phyloP scores from a whole-genome alignment of 2,888 invertebrate genomes.

The Drosophila helvetica region DNA sequence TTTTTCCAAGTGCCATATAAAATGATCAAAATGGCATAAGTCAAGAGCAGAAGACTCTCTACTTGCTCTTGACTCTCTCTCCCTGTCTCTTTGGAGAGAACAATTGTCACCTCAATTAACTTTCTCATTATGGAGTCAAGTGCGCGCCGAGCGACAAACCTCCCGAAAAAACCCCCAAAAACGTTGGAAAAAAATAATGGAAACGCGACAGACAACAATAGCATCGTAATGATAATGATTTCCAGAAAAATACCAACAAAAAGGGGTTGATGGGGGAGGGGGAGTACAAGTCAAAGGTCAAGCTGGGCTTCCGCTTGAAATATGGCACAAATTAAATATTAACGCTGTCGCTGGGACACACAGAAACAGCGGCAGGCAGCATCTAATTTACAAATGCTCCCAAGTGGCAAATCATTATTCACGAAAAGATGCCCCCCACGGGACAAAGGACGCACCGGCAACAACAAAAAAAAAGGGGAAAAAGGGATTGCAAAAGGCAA shows the following conservation, averaged over 20 bases:
- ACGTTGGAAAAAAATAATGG: constrained; percentile 32
- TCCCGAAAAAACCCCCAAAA: constrained; percentile 27
- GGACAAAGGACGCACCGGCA: constrained; percentile 39
- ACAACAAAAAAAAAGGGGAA: neutral
- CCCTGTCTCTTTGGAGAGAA: constrained; percentile 37
- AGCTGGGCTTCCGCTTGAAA: constrained; percentile 62
- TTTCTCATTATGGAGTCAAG: constrained; percentile 70
- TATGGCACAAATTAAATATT: constrained; percentile 73
- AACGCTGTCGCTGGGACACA: constrained; percentile 58
- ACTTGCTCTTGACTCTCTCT: neutral
- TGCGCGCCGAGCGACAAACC: constrained; percentile 41
- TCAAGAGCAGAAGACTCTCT: constrained; percentile 35
- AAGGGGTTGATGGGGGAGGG: neutral
- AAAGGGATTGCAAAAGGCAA: constrained; percentile 48
- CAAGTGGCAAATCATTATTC: constrained; percentile 79
- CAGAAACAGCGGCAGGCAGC: constrained; percentile 39
- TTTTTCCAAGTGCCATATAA: constrained; percentile 52
- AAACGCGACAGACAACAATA: constrained; percentile 41
- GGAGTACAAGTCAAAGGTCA: constrained; percentile 62
- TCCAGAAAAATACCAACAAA: constrained; percentile 27
- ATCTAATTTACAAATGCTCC: constrained; percentile 77
- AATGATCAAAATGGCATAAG: constrained; percentile 73
- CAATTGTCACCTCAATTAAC: constrained; percentile 77
- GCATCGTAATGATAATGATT: constrained; percentile 34
- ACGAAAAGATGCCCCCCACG: constrained; percentile 58